phyloP scores from a whole-genome alignment of 2,888 invertebrate species.

The Dusona sp. region DNA sequence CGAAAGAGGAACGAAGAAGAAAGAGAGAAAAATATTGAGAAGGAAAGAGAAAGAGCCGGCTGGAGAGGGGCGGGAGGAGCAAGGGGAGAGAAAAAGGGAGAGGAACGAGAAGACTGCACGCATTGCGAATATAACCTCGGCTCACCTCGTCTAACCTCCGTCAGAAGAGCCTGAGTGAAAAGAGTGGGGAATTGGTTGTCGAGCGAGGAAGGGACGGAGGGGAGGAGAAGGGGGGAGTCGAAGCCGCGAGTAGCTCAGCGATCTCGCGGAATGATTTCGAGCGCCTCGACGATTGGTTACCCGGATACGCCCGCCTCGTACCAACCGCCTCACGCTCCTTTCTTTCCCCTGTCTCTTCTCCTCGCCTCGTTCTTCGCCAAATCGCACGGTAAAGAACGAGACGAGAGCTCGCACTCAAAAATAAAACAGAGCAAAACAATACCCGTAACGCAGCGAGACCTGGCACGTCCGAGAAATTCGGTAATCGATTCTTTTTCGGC shows the following conservation, averaged over 20 bases:
- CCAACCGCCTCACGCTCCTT: conserved; percentile 49
- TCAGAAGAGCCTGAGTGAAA: conserved; percentile 69
- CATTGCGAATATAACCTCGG: conserved; percentile 75
- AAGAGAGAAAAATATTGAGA: conserved; percentile 3
- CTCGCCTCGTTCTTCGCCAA: not conserved
- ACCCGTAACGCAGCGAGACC: conserved; percentile 23
- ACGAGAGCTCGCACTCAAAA: not conserved
- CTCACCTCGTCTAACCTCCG: conserved; percentile 80
- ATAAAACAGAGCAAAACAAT: conserved; percentile 19
- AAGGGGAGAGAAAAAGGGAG: conserved; percentile 14
- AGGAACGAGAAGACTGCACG: conserved; percentile 65
- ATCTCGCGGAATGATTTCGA: conserved; percentile 83
- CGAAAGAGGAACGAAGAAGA: not conserved
- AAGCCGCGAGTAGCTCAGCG: conserved; percentile 76
- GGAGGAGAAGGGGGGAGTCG: not conserved
- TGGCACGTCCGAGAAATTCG: conserved; percentile 15
- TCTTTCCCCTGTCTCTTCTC: conserved; percentile 1
- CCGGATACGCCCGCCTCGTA: conserved; percentile 71
- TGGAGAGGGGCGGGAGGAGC: not conserved
- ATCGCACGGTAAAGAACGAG: conserved; percentile 7
- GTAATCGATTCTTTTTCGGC: conserved; percentile 43
- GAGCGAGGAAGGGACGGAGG: not conserved
- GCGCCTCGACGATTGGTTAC: conserved; percentile 80
- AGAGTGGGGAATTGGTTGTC: conserved; percentile 16
- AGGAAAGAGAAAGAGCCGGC: not conserved